Base-by-base conservation (phyloP, 2,888 invertebrate genomes). In the Sussaba pulchella region DNA sequence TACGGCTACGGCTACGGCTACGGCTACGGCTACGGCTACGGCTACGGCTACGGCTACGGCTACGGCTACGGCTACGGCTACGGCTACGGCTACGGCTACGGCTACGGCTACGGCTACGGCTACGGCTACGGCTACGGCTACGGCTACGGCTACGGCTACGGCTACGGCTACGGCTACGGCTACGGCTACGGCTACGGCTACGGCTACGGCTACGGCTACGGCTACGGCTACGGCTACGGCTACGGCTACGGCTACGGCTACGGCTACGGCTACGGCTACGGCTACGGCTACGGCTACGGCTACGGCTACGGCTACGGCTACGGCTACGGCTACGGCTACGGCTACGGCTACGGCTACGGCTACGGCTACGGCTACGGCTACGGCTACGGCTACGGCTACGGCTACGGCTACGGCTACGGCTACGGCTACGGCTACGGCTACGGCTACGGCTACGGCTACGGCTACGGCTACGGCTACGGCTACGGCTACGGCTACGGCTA, bases 181-280 rank as follows among this genome's bases (percentile, higher is more conserved):
- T 61, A 76, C 50, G 31, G 21, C 52, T 59, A 47, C 31, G 50
- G 21, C n/a, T 17, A 45, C 61, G 61, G 36, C 21, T 5, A 14
- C 50, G 50, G 6, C 26, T 36, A 10, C 31, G 47, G 9, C 31
- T 12, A 26, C 31, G 45, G 1, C 21, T 9, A 17, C 8, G 36
- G 31, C 69, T 61, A 76, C 50, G 31, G 21, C 52, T 59, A 47
- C 31, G 50, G 21, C n/a, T 17, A 45, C 61, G 61, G 36, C 21
- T 5, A 14, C 50, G 50, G 6, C 26, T 36, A 10, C 31, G 47
- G 9, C 31, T 12, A 26, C 31, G 45, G 1, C 21, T 9, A 17
- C 8, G 36, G 31, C 69, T 61, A 76, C 50, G 31, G 21, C 52
- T 59, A 47, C 31, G 50, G 21, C n/a, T 17, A 45, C 61, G 61